Base-by-base conservation (phyloP, 37 sponge, comb jelly and placozoan species). In the Haliclona indistincta region DNA sequence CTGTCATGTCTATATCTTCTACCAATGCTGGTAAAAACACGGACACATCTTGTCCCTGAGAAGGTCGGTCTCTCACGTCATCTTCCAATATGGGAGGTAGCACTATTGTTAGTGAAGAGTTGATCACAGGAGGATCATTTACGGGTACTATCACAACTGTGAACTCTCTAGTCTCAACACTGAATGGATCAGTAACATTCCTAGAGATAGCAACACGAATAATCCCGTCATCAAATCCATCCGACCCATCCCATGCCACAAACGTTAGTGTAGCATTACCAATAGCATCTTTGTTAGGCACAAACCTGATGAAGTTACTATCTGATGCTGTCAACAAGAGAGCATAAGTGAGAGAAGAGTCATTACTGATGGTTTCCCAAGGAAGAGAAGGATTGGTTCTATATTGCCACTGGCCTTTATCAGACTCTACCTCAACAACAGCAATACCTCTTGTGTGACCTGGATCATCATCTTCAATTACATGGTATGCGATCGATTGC, bases 71-170 rank as follows among this genome's bases (percentile, higher is more conserved):
- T 19, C 64, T 19, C 1, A 89, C 86, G 67, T 73, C 73, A 44
- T 91, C 96, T 62, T 95, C 96, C 25, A 84, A 38, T 43, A 95
- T 86, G 2, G 78, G 71, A 43, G 73, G 78, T 29, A 76, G 40
- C 11, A 78, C 47, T 13, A 40, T 22, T 4, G 79, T 3, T 7
- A 25, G 23, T 26, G 63, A 42, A 1, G 44, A 28, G 30, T 87
- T 76, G 13, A 95, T 38, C 15, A 90, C 82, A n/a, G 96, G 96
- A 41, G 96, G 86, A 83, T 95, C 92, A 56, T 95, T 95, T 10
- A 95, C 89, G 6, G 96, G 86, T 28, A 91, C 71, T 0, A 95
- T 70, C 63, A 61, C 30, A 19, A 89, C 33, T 28, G 70, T 74
- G 32, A 95, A 34, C 3, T 75, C 73, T 26, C 85, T 75, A 4